Base-by-base conservation (phyloP, 2,113 vertebrate species). In the Ariopsis seemanni region DNA sequence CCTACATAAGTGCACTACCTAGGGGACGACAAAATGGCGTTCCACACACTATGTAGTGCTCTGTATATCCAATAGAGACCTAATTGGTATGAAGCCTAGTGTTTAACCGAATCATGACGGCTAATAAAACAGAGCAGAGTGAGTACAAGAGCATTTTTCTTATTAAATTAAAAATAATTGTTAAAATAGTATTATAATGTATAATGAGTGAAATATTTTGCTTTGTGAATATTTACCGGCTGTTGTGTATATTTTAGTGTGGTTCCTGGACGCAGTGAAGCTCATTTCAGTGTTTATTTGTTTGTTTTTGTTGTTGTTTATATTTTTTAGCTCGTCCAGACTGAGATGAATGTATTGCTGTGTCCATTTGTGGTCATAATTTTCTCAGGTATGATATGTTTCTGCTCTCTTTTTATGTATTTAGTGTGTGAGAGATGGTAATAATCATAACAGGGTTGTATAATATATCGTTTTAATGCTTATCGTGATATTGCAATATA, bases 341-440 rank as follows among this genome's bases (percentile, higher is more conserved):
- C 89, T 93, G 93, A 92, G 87, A 95, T 95, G 95, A 94, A 87
- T 71, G 82, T 17, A 86, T 89, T 88, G 69, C 63, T 89, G 86
- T 85, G 92, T 55, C 89, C 87, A 81, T 25, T 57, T 71, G 63
- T 91, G 85, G 25, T 89, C 84, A 65, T 94, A 87, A 86, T 77
- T 15, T 90, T 93, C 89, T 90, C 93, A 94, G 94, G 95, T 95
- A 93, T 92, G 88, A 27, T 18, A 18, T 42, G 22, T 27, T 18
- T 53, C 25, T 71, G 50, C 5, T 55, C 48, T n/a, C 10, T 7
- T 34, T 72, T 27, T 27, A 30, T 34, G 34, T n/a, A 52, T 53
- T 9, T 53, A 18, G 6, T 57, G n/a, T 2, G 12, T 27, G 15
- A 27, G 27, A 17, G 12, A 79, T 2, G 12, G 0, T 27, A 5